Evolutionary conservation across 2,113 vertebrate species (phyloP).

Genomic region (Chaenocephalus aceratus): DNA sequence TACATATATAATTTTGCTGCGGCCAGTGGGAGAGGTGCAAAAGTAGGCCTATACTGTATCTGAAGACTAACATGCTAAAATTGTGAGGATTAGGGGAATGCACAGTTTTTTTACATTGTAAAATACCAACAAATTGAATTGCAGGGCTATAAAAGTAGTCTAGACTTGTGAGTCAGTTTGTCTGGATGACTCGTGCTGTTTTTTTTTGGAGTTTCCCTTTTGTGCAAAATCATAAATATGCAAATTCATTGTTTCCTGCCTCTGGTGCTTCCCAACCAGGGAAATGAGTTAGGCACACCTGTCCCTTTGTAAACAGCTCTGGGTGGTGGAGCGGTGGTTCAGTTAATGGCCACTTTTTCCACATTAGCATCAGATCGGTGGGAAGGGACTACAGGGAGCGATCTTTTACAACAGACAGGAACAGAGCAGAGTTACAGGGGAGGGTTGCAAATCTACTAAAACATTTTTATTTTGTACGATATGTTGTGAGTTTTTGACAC

Average conservation of each 20-base stretch:
- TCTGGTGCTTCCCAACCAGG: constrained; percentile 29
- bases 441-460: constrained; percentile 6
- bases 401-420: neutral
- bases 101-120: neutral
- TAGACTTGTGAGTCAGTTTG: neutral
- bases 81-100: neutral
- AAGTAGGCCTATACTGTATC: neutral
- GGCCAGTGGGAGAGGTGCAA: no score
- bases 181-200: constrained; percentile 39
- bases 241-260: constrained; percentile 50
- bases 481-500: constrained; percentile 21
- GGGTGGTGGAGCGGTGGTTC: constrained; percentile 54
- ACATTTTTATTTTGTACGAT: constrained; percentile 25
- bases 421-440: neutral
- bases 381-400: neutral
- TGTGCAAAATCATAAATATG: constrained; percentile 51
- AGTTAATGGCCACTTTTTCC: constrained; percentile 48
- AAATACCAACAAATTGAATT: neutral
- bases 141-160: neutral
- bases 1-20: no score
- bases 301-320: constrained; percentile 57
- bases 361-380: constrained; percentile 35
- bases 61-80: neutral
- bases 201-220: constrained; percentile 45
- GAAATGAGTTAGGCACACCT: constrained; percentile 70